Base-by-base conservation (phyloP, 2,797 vertebrate genomes). In the Lophotriccus pileatus region DNA sequence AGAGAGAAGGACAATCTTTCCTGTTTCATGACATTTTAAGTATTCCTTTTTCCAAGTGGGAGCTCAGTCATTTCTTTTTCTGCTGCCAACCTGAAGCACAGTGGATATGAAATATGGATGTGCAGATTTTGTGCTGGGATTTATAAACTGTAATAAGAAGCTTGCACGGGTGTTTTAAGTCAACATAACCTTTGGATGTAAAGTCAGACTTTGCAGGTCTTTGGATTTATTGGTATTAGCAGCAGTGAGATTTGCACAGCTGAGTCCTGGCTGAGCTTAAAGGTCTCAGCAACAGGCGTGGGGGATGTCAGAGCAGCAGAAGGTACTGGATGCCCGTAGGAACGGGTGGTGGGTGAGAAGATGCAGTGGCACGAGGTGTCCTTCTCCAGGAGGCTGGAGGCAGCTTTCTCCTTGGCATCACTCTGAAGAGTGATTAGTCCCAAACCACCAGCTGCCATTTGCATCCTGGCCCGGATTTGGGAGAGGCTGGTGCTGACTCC, bases 171-270 rank as follows among this genome's bases (percentile, higher is more conserved):
- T 56, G 59, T 67, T 69, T 44, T 75, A 93, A 95, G 66, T 67
- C 80, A 91, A 70, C 49, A 13, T 62, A 95, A 88, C 89, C 80
- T 94, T 78, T 82, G 67, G 84, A 76, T 85, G 69, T 49, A 74
- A 73, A 94, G 85, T 63, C 91, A 70, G 80, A 52, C 85, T 94
- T 94, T 53, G 60, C 72, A 76, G 28, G 77, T 52, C 86, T 96
- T 94, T 89, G 95, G 68, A 77, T 92, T 81, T 91, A 8, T 69
- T 32, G 24, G 72, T 32, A 76, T 94, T 93, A 93, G 55, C 76
- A 78, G 72, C 73, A 86, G 87, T 36, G 69, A 91, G 92, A 78
- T 95, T 96, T 93, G 76, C 56, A 83, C 72, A 72, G 87, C 91
- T 91, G 84, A 91, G 75, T n/a, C 76, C 75, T 68, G 76, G 46